Base-by-base conservation (phyloP, 2,113 vertebrate genomes). In the Amphiprion ocellaris region DNA sequence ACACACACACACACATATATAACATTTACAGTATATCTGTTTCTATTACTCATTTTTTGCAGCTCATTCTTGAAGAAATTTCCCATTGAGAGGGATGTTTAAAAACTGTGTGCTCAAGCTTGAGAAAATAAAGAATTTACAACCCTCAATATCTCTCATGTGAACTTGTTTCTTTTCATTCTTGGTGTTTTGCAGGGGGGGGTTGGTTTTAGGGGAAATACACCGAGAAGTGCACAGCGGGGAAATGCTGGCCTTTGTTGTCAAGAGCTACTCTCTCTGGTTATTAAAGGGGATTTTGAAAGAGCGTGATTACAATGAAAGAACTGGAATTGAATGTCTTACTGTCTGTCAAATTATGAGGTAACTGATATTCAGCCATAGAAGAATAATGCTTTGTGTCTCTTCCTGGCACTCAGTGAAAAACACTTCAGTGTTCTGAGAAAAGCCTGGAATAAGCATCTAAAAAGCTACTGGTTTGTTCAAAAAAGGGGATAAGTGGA, bases 211-310 rank as follows among this genome's bases (percentile, higher is more conserved):
- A 17, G 24, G 26, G 33, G 37, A 65, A 75, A 53, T 69, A 72
- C 8, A 2, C 33, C 7, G 28, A 50, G 47, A 66, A 73, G 47
- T 16, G 47, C 59, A 30, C 69, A 66, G 74, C 47, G 0, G 76
- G 67, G 69, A 73, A 69, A 80, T 55, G 12, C 33, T 61, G 30
- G 46, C 33, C 61, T 76, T 69, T 83, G 67, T 76, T 79, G 46
- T 69, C 17, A 54, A 39, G 50, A 66, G 16, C 14, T 19, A 26
- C 28, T 69, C 44, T 55, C 60, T 67, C 24, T 17, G 24, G 28
- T 77, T 73, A 66, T 61, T 26, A 46, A 58, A 58, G 14, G 10
- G 46, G 49, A 54, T 73, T 60, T 49, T 60, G 8, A 66, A 66
- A 69, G 26, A 30, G 19, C 23, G 58, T 30, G 28, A 68, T 64